Percentiles rank a stretch among this genome's conserved stretches.
These are phyloP conservation scores for Chelonus insularis DNA, from an alignment of 1,140 invertebrate genomes.

Conservation along the genomic window DNA sequence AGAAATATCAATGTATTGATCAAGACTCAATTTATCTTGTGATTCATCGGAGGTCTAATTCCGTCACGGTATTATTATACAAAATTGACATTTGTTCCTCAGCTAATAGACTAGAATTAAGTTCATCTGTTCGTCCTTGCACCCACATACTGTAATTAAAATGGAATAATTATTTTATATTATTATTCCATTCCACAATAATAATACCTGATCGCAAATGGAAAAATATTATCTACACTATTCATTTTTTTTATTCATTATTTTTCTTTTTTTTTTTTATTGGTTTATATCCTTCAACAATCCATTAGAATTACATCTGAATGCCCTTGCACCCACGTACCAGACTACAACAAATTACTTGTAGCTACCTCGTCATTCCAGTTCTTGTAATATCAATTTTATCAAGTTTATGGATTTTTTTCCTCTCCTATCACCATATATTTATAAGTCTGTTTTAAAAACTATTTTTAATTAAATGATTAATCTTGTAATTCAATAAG, in stretches of 20 bases:
- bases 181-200: neutral
- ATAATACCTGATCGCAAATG: neutral
- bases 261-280: neutral
- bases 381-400: slow-evolving; percentile 1
- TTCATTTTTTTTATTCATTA: slow-evolving; percentile 10
- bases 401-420: no score
- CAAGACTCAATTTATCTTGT: neutral
- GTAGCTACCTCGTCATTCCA: neutral
- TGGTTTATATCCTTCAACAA: slow-evolving; percentile 32
- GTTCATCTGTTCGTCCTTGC: slow-evolving; percentile 3
- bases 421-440: no score
- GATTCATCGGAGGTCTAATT: neutral
- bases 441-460: no score
- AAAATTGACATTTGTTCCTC: slow-evolving; percentile 1
- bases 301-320: slow-evolving; percentile 42
- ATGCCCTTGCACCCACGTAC: slow-evolving; percentile 15
- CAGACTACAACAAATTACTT: neutral
- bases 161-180: neutral
- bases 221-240: neutral
- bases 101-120: slow-evolving; percentile 4
- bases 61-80: neutral
- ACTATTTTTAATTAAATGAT: no score
- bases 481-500: no score
- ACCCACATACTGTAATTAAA: slow-evolving; percentile 11
- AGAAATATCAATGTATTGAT: neutral